phyloP scores from a whole-genome alignment of 2,888 invertebrate genomes.

The Brenthis daphne region DNA sequence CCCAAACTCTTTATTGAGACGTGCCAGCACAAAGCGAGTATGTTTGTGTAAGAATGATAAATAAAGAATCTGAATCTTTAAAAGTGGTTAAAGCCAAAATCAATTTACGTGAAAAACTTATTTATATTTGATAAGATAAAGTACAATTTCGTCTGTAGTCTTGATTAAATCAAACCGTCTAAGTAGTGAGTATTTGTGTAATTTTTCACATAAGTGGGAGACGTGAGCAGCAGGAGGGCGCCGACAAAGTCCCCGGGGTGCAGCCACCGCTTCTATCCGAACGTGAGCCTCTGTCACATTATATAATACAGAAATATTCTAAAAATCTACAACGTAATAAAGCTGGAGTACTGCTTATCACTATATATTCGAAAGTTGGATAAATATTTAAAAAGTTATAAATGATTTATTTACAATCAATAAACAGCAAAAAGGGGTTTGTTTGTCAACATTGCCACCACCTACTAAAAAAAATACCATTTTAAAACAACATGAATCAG shows the following conservation, averaged over 20 bases:
- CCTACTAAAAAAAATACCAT: too few species aligned
- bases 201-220: conserved; percentile 71
- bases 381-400: too few species aligned
- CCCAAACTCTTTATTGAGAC: conserved; percentile 59
- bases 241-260: conserved; percentile 76
- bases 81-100: conserved; percentile 35
- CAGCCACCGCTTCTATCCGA: conserved; percentile 57
- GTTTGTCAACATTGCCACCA: too few species aligned
- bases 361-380: too few species aligned
- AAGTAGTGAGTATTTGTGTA: conserved; percentile 49
- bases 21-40: conserved; percentile 47
- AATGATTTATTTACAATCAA: too few species aligned
- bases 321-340: conserved; percentile 42
- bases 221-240: conserved; percentile 62
- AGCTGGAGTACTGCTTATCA: not conserved
- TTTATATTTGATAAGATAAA: conserved; percentile 30
- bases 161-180: conserved; percentile 21
- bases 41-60: conserved; percentile 48
- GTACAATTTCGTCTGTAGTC: conserved; percentile 20
- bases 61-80: conserved; percentile 43
- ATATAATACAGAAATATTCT: conserved; percentile 63
- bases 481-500: too few species aligned
- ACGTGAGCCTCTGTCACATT: conserved; percentile 51
- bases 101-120: conserved; percentile 28
- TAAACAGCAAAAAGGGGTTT: too few species aligned